Conservation (phyloP, 2,113 vertebrate genomes). For the Catagonus wagneri region DNA sequence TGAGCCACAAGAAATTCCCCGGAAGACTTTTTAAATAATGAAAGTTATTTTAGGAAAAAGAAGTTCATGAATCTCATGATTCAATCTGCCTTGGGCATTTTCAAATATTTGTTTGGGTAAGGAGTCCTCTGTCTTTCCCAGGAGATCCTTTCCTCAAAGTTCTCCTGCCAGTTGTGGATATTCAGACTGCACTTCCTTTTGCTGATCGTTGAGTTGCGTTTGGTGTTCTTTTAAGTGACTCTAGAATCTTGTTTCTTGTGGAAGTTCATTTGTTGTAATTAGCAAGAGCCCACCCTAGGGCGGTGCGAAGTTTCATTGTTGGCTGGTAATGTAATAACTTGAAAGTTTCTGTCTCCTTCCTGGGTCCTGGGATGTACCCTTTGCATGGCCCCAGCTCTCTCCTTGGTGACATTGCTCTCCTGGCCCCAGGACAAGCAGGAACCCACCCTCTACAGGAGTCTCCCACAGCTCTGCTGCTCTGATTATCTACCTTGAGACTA, state of each 20-base stretch:
- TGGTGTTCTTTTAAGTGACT: background rate
- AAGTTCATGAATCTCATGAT: background rate
- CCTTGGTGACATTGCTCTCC: rapidly evolving
- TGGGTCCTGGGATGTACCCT: background rate
- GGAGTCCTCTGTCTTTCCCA: background rate
- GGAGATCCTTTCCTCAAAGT: background rate
- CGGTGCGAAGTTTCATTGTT: background rate
- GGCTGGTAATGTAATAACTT: background rate
- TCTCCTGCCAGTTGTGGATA: background rate
- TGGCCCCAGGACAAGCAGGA: rapidly evolving
- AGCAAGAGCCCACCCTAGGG: background rate
- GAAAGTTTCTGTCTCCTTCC: background rate
- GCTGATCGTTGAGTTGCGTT: background rate
- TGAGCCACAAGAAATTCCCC: background rate
- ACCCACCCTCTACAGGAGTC: rapidly evolving
- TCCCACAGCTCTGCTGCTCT: background rate
- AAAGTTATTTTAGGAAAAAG: background rate
- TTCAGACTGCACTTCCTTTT: background rate
- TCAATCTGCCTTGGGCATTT: background rate
- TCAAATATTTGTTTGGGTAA: background rate
- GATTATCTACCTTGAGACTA: rapidly evolving
- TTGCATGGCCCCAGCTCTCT: too few species aligned
- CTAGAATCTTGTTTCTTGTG: background rate
- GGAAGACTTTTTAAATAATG: background rate
- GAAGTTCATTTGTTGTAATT: background rate